These are phyloP conservation scores for Illadopsis cleaveri DNA, from an alignment of 2,113 vertebrate genomes.

Conservation along the genomic window DNA sequence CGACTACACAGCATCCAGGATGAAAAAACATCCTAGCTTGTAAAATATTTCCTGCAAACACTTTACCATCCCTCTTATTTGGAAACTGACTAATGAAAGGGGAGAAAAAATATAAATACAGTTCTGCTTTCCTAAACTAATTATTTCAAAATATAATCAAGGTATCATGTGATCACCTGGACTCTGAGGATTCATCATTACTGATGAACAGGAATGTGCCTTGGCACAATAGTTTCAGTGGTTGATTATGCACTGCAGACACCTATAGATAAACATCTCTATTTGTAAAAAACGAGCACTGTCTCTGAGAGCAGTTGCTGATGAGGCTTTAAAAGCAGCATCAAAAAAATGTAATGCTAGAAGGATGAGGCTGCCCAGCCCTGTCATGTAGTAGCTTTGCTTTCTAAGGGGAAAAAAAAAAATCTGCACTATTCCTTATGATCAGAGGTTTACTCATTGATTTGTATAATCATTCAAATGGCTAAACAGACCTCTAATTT, in stretches of 20 bases:
- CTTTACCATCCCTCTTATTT: conserved; percentile 11
- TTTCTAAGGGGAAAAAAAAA: conserved; percentile 50
- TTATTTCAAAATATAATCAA: conserved; percentile 57
- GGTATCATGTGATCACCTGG: conserved; percentile 44
- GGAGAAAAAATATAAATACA: background rate
- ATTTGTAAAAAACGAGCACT: conserved; percentile 61
- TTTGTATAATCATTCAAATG: conserved; percentile 82
- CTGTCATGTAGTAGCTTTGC: conserved; percentile 45
- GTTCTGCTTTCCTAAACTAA: conserved; percentile 55
- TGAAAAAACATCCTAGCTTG: conserved; percentile 27
- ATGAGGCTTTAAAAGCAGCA: conserved; percentile 56
- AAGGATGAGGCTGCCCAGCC: conserved; percentile 61
- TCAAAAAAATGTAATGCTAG: conserved; percentile 52
- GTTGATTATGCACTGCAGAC: conserved; percentile 54
- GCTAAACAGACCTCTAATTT: conserved; percentile 85
- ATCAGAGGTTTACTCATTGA: conserved; percentile 78
- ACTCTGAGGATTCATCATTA: conserved; percentile 57
- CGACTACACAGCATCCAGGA: conserved; percentile 9
- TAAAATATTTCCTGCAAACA: conserved; percentile 36
- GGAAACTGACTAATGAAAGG: conserved; percentile 24
- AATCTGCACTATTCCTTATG: conserved; percentile 68
- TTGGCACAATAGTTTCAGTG: conserved; percentile 62
- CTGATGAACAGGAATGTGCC: conserved; percentile 51
- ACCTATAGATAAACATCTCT: conserved; percentile 66
- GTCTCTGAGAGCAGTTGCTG: conserved; percentile 50